phyloP scores from a whole-genome alignment of 2,113 vertebrate species.

The Myiozetetes cayanensis region DNA sequence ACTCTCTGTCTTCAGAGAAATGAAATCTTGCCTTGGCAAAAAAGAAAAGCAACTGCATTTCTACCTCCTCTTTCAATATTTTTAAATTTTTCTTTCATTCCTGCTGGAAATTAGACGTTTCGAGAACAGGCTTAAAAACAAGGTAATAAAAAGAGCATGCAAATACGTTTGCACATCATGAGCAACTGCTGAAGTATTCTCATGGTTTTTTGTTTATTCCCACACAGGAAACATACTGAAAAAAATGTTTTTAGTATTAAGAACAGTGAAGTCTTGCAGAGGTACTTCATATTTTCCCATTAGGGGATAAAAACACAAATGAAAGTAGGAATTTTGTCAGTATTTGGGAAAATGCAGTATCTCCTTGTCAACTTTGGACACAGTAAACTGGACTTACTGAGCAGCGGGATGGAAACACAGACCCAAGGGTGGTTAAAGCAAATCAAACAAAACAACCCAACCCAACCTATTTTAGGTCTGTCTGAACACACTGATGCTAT shows the following conservation, averaged over 20 bases:
- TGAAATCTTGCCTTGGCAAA: not conserved
- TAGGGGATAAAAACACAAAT: not conserved
- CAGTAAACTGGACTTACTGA: not conserved
- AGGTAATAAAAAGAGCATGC: not conserved
- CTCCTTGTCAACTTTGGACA: not conserved
- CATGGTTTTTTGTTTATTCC: not conserved
- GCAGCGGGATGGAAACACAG: rapidly evolving
- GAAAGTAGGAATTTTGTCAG: not conserved
- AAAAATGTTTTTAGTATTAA: not conserved
- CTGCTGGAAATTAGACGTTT: not conserved
- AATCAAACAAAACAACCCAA: not conserved
- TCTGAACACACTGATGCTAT: not conserved
- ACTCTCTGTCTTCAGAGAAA: slow-evolving; percentile 19
- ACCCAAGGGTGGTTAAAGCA: not conserved
- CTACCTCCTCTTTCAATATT: slow-evolving; percentile 22
- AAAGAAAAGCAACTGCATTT: slow-evolving; percentile 15
- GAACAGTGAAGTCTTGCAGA: not conserved
- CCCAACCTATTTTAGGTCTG: not conserved
- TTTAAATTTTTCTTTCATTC: slow-evolving; percentile 27
- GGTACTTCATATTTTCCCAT: not conserved
- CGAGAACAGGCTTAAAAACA: slow-evolving; percentile 9
- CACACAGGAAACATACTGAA: not conserved
- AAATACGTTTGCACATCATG: not conserved
- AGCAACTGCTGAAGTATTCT: not conserved
- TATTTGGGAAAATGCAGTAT: not conserved